Evolutionary conservation across 2,797 vertebrate genomes (phyloP).

Genomic region (Pristis pectinata): DNA sequence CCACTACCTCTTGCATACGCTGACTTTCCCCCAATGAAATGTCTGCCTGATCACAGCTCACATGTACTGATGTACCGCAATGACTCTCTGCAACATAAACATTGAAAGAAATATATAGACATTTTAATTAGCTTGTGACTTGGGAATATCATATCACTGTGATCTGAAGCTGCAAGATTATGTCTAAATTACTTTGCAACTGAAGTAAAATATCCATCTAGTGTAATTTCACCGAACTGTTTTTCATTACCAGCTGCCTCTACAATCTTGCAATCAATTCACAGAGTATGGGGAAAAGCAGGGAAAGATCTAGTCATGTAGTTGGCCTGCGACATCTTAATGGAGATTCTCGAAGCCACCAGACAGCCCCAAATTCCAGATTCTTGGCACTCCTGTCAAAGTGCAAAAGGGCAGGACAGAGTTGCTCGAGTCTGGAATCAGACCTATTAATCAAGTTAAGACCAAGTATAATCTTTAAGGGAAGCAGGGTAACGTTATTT

Average conservation of each 20-base stretch:
- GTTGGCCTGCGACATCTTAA: background rate
- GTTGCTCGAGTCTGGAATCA: background rate
- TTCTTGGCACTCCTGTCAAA: background rate
- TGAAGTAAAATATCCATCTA: background rate
- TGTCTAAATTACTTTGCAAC: background rate
- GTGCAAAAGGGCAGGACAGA: background rate
- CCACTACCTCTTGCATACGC: slow-evolving; percentile 32
- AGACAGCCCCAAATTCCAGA: background rate
- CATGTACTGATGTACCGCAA: background rate
- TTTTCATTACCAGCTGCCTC: background rate
- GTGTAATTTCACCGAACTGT: background rate
- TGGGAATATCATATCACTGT: background rate
- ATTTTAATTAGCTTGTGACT: background rate
- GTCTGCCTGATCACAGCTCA: background rate
- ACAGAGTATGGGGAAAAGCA: background rate
- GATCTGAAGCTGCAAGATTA: background rate
- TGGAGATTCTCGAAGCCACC: background rate
- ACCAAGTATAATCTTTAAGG: background rate
- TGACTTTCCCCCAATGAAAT: slow-evolving; percentile 27
- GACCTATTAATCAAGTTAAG: background rate
- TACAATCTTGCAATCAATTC: background rate
- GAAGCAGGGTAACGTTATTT: background rate
- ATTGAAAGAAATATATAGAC: slow-evolving; percentile 2
- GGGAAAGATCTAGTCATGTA: background rate
- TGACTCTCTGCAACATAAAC: slow-evolving; percentile 25